Base-by-base conservation (phyloP, 2,113 vertebrate genomes). In the Crotophaga sulcirostris region DNA sequence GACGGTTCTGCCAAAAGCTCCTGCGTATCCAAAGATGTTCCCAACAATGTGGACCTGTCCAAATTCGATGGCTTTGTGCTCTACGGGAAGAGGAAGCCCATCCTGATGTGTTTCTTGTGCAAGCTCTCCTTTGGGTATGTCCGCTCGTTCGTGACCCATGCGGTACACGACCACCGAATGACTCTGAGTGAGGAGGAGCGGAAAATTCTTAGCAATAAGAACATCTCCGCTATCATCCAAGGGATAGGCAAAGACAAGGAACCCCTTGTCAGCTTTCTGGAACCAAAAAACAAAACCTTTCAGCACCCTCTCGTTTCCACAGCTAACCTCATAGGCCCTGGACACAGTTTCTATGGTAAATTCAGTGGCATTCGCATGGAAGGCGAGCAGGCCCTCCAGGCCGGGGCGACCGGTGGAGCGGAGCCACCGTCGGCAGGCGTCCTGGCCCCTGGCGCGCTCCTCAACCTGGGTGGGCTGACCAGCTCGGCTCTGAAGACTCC, bases 1-100 rank as follows among this genome's bases (percentile, higher is more conserved):
- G 99, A 99, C 93, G 99, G 99, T 98, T 99, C 99, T 98, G 99
- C 99, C 99, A 99, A 99, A 99, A 99, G 99, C 98, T 99, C 99
- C 98, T 99, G 99, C 96, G 99, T 99, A 98, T 99, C 99, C 99
- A 99, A 99, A 99, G 99, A 99, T 99, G 99, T 99, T 98, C 99
- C 99, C 97, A 99, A 99, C 99, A 99, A 99, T 97, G 99, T 99
- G 99, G 99, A 99, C 99, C 99, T 99, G 98, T 99, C 99, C 98
- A 99, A 99, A 98, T 99, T 99, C 36, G 99, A 99, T 96, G 99
- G 99, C 96, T 98, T 99, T 92, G 99, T 99, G 97, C 98, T 99
- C 80, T 99, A 99, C 21, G 99, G 99, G 98, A 99, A 99, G 98
- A 99, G 99, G 96, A 99, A 99, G 98, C 99, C 99, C 97, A 99